Evolutionary conservation across 1,140 invertebrate genomes (phyloP), one percentile per base, ranked within the genome.

Genomic region (Drosophila pseudoobscura): DNA sequence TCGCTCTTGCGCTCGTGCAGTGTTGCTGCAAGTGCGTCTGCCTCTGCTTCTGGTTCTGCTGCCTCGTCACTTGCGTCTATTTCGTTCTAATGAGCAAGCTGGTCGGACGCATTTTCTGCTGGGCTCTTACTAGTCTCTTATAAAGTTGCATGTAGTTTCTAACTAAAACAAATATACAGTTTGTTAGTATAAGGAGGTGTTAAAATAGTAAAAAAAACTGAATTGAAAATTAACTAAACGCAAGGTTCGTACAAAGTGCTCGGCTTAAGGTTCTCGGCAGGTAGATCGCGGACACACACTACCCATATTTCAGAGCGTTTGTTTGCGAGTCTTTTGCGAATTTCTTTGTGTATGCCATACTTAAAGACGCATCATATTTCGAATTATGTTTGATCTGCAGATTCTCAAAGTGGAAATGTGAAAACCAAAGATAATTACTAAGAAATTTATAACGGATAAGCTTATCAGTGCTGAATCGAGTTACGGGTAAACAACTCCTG

Each of bases 281-380:
- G 68, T 71, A 71, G 68, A 71, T 20, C 58, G 31, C 31, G n/a
- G 29, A n/a, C 15, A 46, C 7, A 46, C 15, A 29, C 62, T 39
- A 66, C 52, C 31, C 13, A 71, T 39, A 46, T 60, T 62, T 66
- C 66, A 53, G 60, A 39, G 3, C 55, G 66, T 45, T 29, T 44
- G 53, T 62, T 41, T 39, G 46, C 13, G 39, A 46, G 17, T 47
- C 60, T 63, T 52, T 39, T 9, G 11, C 43, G 62, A 4, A 47
- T 62, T 49, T 57, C n/a, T 45, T 20, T 59, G 49, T 45, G n/a
- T 63, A 41, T 52, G 24, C 60, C 56, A 24, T 29, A 35, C 43
- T 54, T 47, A 68, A 55, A 54, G 65, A 68, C 49, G 64, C 64
- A 68, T 63, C 64, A 68, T 68, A 68, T 49, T 69, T 43, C 11